Evolutionary conservation across 1,140 invertebrate species (phyloP).

Genomic region (Grapholita molesta): DNA sequence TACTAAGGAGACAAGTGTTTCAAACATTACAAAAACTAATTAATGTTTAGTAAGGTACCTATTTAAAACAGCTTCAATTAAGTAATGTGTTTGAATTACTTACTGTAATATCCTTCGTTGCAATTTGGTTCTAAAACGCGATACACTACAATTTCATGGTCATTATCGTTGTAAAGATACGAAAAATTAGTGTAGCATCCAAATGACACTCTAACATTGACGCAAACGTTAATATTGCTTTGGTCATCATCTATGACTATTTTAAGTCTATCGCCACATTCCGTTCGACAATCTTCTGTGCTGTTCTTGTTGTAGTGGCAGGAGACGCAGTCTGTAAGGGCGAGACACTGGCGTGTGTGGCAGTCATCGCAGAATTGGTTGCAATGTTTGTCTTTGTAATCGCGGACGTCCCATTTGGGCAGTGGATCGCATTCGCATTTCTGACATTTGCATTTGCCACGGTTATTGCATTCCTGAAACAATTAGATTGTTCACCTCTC

Average conservation of each 20-base stretch:
- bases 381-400: background rate
- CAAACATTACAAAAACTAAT: too few species aligned
- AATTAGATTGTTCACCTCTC: background rate
- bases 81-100: too few species aligned
- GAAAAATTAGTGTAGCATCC: constrained; percentile 7
- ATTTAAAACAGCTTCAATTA: too few species aligned
- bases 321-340: background rate
- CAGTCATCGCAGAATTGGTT: background rate
- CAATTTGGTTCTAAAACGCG: background rate
- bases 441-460: constrained; percentile 8
- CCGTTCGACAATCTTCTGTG: background rate
- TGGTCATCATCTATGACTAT: background rate
- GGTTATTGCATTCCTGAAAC: background rate
- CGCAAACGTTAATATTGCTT: background rate
- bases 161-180: background rate
- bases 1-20: too few species aligned
- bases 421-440: background rate
- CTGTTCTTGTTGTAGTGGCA: background rate
- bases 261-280: background rate
- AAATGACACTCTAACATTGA: background rate
- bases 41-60: too few species aligned
- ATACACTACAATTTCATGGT: background rate
- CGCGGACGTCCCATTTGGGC: background rate
- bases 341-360: background rate
- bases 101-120: background rate